Evolutionary conservation across 2,888 invertebrate species (phyloP), one percentile per base, ranked within the genome.

Genomic region (Elegia similella): DNA sequence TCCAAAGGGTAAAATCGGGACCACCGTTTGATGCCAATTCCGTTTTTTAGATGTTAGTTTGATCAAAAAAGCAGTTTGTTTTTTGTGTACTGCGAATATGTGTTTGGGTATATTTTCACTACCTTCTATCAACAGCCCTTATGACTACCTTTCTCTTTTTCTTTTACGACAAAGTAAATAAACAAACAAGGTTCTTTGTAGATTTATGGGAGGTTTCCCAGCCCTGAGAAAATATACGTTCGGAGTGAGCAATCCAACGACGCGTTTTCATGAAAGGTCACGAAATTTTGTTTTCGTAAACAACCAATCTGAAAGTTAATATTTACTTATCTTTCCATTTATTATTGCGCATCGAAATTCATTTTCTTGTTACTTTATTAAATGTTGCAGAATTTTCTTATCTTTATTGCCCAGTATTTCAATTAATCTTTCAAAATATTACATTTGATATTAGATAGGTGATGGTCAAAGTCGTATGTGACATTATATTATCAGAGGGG

Each of bases 231-330:
- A 38, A 8, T 38, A 38, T 38, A 5, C 38, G 12, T 38, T 38
- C 12, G 12, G n/a, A 47, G 47, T 47, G 29, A 23, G 23, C 23
- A 23, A 23, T 23, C n/a, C 5, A 10, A 12, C 34, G n/a, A 38
- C 38, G 32, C 30, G 15, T 32, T 32, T 48, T 32, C 48, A 16
- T 5, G 15, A 34, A 44, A 55, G 44, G 54, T 55, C 32, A 17
- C 34, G 23, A 6, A 55, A 44, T 55, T 52, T 55, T 44, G 54
- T 55, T 55, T 55, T 32, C 30, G 56, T 50, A 52, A 43, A 52
- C 43, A 43, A 30, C 43, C 52, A 44, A 42, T 30, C 30, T 13
- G 12, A 48, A 56, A 56, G 34, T 46, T 38, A 29, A 53, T 53
- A 53, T 34, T 17, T 56, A 50, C 50, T 38, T 17, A 16, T 34